phyloP scores from a whole-genome alignment of 2,113 vertebrate genomes.

The Opisthocomus hoazin region DNA sequence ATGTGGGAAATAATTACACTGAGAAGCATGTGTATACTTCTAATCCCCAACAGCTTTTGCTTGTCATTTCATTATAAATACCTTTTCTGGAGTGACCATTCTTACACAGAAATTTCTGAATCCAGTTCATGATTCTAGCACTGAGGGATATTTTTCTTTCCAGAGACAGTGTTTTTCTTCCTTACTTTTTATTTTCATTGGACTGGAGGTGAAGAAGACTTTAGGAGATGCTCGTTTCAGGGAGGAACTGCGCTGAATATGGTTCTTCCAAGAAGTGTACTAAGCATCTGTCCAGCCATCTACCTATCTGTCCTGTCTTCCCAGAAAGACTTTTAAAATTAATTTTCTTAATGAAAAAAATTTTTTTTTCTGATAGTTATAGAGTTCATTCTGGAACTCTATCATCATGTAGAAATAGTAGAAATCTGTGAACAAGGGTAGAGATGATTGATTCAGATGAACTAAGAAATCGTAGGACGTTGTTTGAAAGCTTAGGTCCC shows the following conservation, averaged over 20 bases:
- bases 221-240: background rate
- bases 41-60: constrained; percentile 43
- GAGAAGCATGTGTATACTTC: constrained; percentile 20
- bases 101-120: constrained; percentile 34
- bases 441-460: background rate
- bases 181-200: background rate
- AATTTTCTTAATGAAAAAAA: background rate
- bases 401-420: background rate
- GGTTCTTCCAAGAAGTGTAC: background rate
- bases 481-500: background rate
- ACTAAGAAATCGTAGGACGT: background rate
- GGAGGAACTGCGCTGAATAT: background rate
- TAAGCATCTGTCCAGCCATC: background rate
- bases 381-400: background rate
- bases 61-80: constrained; percentile 42
- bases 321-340: background rate
- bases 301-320: background rate
- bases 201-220: background rate
- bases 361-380: background rate
- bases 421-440: background rate
- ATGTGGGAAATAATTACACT: background rate
- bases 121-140: constrained; percentile 30
- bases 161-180: background rate
- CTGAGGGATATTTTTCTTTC: constrained; percentile 4
- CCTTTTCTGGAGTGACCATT: constrained; percentile 37